These are phyloP conservation scores for Neopelma chrysocephalum DNA, from an alignment of 2,797 vertebrate species.

Conservation along the genomic window DNA sequence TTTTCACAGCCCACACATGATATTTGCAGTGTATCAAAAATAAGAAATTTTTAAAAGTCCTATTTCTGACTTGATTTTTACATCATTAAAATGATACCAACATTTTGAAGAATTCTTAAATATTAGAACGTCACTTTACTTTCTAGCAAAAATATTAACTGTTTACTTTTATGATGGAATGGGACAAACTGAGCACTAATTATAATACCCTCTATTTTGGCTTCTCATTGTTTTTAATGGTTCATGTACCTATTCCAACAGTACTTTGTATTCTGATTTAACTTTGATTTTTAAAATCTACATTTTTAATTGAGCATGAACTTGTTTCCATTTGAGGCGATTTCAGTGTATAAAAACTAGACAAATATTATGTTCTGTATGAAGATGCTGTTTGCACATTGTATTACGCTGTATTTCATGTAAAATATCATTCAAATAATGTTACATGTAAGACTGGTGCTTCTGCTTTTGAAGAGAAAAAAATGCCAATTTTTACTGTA, in stretches of 20 bases:
- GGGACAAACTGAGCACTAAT: conserved; percentile 57
- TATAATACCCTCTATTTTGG: conserved; percentile 51
- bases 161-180: conserved; percentile 48
- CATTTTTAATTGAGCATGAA: conserved; percentile 76
- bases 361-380: conserved; percentile 71
- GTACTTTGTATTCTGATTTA: conserved; percentile 61
- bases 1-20: conserved; percentile 88
- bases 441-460: conserved; percentile 83
- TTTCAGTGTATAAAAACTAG: conserved; percentile 73
- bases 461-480: conserved; percentile 82
- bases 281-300: conserved; percentile 67
- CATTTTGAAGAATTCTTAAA: conserved; percentile 71
- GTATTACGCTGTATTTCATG: conserved; percentile 76
- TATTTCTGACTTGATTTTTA: conserved; percentile 75
- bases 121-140: conserved; percentile 67
- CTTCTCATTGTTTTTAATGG: conserved; percentile 62
- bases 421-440: conserved; percentile 73
- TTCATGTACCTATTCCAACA: conserved; percentile 60
- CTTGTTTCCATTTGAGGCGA: conserved; percentile 70
- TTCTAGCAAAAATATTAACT: conserved; percentile 65
- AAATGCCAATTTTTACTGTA: conserved; percentile 84
- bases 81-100: conserved; percentile 63
- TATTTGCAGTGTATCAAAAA: conserved; percentile 78
- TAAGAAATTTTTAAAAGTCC: conserved; percentile 66
- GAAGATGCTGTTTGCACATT: conserved; percentile 79